Evolutionary conservation across 2,113 vertebrate species (phyloP), one percentile per base, ranked within the genome.

Genomic region (Trinectes maculatus): DNA sequence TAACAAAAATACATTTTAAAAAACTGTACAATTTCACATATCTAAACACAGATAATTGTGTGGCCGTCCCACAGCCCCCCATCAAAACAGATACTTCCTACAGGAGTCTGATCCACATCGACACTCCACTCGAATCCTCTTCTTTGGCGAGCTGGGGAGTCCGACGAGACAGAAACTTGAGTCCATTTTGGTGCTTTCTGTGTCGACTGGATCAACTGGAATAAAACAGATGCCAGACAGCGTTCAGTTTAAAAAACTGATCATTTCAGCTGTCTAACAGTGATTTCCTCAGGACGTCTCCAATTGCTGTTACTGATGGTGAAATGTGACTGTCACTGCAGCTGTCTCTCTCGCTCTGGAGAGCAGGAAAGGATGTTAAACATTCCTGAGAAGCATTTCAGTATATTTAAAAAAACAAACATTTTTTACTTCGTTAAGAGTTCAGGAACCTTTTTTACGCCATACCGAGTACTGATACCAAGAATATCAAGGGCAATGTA

Each of bases 161-260:
- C 90, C 92, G 0, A 91, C 93, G 53, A 94, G 83, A 55, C 91
- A 92, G 57, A 96, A 96, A 88, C 95, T 95, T 64, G 94, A 93
- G 86, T 96, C 95, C 95, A 96, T 96, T 77, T 91, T 93, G 67
- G 92, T 95, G 83, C 95, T 96, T 79, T 98, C 95, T 54, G 93
- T 93, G 75, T 96, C 94, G 16, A 96, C 89, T 0, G 94, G 93
- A 70, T 96, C 95, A 87, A 95, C 96, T 96, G 85, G 19, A 86
- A 82, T 37, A 3, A 89, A 36, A 61, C 6, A 55, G 3, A 28
- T 56, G 18, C 8, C 1, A 1, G 24, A 13, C 3, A 24, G 7
- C 5, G 21, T 3, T 79, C 8, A 8, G 5, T 19, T 29, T 4
- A 28, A 25, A 56, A 16, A 13, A 5, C 16, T 42, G 8, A 7